Base-by-base conservation (phyloP, 2,113 vertebrate species). In the Clarias batrachus region DNA sequence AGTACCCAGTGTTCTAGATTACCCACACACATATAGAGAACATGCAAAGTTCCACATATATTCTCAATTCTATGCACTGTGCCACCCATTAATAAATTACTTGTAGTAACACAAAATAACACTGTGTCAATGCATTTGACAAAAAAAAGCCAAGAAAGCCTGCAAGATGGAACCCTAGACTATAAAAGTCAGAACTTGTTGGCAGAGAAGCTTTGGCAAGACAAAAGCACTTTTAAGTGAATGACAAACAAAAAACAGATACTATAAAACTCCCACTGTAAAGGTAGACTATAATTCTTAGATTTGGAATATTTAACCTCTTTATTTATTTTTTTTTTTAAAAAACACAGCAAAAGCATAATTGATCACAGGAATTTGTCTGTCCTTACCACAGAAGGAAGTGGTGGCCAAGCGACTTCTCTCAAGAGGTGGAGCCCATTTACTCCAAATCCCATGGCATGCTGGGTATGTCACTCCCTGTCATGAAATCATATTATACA, bases 381-480 rank as follows among this genome's bases (percentile, higher is more conserved):
- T 62, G 3, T 90, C 91, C 93, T 97, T 93, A 99, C 98, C 98
- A 94, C 98, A 99, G 86, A 99, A 99, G 63, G 98, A 99, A 70
- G 98, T 97, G 91, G 98, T 99, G 87, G 97, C 98, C 92, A 99
- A 90, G 83, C 98, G 96, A 91, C 98, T 99, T 90, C 98, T 97
- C 83, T 99, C 98, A 88, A 99, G 90, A 21, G 98, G 98, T 37
- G 98, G 98, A 27, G 98, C 98, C 98, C 98, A 99, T 89, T 99
- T 99, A 93, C 97, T 99, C 98, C 98, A 99, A 90, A 99, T 99
- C 0, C 98, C 98, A 0, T 99, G 98, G 85, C 98, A 99, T 76
- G 98, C 98, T 85, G 98, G 98, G 89, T 99, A 99, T 88, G 97
- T 99, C 90, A 99, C 98, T 6, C 98, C 98, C 98, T 99, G 86